Evolutionary conservation across 1,140 invertebrate species (phyloP), one percentile per base, ranked within the genome.

Genomic region (Micrasema longulum): DNA sequence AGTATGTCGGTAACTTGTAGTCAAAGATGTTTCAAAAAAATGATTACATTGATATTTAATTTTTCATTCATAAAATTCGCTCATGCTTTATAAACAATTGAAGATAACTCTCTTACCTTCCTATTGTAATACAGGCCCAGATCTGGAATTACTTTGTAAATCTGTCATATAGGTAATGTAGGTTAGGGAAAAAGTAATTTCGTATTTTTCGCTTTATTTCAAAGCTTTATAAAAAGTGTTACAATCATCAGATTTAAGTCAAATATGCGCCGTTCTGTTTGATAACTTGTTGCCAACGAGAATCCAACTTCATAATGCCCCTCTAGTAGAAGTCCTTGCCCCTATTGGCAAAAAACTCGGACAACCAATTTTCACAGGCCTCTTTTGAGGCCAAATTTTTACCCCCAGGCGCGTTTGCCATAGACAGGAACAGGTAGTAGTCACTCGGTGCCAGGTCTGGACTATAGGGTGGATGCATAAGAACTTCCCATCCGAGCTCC

Each of bases 241-340:
- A 3, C 47, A 50, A 50, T 50, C 47, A 50, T 50, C 47, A 12
- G 47, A 50, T 50, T 50, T 50, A 50, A 35, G 52, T 55, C 52
- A 55, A 55, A 55, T 55, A 26, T 31, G 26, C 52, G 11, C 52
- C 52, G 52, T 55, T 55, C 31, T 55, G 52, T 55, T 55, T 23
- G 20, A 55, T 55, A 55, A 55, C 31, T 55, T 55, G 52, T 55
- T 55, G 52, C 52, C 52, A 55, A 10, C 31, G 22, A 31, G 31
- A 55, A 26, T 26, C 23, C 31, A 55, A 55, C 31, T 55, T 55
- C 52, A 55, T n/a, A 31, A 55, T 55, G 52, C 22, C 52, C n/a
- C 52, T 55, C 22, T 55, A 5, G 31, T 7, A 55, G 52, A 55
- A 55, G 52, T 16, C 52, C 52, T 55, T 35, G 26, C 31, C 52